Percentiles rank a stretch among this genome's conserved stretches.
phyloP scores from a whole-genome alignment of 2,113 vertebrate species.

The Cynoglossus semilaevis region DNA sequence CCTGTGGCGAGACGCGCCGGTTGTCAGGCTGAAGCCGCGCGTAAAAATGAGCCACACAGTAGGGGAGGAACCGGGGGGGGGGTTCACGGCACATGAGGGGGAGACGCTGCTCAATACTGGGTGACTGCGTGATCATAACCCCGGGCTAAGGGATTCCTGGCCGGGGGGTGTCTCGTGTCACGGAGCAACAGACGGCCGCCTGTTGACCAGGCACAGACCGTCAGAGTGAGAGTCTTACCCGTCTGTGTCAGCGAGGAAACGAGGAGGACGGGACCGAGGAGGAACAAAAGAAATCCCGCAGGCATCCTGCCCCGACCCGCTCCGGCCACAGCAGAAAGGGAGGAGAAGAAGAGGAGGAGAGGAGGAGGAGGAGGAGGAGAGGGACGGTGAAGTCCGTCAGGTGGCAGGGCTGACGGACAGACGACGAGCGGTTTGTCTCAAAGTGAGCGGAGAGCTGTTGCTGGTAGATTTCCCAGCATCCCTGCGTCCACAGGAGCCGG shows the following conservation, averaged over 20 bases:
- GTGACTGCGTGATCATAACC: no score
- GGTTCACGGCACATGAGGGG: no score
- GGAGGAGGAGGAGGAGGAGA: not conserved
- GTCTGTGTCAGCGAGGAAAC: conserved; percentile 55
- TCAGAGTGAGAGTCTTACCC: conserved; percentile 51
- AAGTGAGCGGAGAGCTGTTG: conserved; percentile 53
- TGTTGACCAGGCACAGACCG: conserved; percentile 11
- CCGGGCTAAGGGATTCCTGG: no score
- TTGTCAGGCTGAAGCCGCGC: no score
- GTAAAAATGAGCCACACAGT: no score
- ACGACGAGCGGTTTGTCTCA: conserved; percentile 34
- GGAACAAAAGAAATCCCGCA: conserved; percentile 66
- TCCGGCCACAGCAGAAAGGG: not conserved
- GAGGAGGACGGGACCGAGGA: conserved; percentile 50
- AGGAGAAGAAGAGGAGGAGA: not conserved
- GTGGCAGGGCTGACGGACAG: conserved; percentile 6
- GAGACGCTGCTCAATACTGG: no score
- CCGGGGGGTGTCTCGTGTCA: no score
- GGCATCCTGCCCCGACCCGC: conserved; percentile 54
- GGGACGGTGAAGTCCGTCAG: not conserved
- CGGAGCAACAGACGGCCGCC: not conserved
- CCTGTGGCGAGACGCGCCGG: no score
- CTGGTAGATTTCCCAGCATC: conserved; percentile 81
- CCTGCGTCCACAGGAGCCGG: conserved; percentile 69
- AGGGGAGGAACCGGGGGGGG: no score